A percentile compares a stretch with the other conserved stretches of the same genome.
These are phyloP conservation scores for Conus ventricosus DNA, from an alignment of 1,140 invertebrate genomes.

Conservation along the genomic window DNA sequence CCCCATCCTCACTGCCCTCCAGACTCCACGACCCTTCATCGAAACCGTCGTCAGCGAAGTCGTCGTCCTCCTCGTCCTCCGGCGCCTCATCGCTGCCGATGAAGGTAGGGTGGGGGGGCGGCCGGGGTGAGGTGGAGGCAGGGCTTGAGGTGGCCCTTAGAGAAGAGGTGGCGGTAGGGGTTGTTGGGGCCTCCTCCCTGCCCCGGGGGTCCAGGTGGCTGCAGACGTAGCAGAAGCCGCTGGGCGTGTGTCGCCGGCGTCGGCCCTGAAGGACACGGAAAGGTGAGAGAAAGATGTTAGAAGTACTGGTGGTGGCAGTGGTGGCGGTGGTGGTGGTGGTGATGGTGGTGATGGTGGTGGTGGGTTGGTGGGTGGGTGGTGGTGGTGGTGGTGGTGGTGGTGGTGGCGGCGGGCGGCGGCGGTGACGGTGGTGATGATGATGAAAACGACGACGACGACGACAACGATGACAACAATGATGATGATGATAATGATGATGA, in stretches of 20 bases:
- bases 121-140: not conserved
- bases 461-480: too few relatives aligned
- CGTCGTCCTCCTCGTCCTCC: not conserved
- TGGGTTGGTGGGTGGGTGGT: too few relatives aligned
- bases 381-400: not conserved
- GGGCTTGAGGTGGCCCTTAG: not conserved
- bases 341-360: too few relatives aligned
- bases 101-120: conserved; percentile 4
- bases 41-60: not conserved
- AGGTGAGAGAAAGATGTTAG: not conserved
- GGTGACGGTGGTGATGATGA: not conserved
- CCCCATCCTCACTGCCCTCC: not conserved
- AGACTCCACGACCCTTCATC: not conserved
- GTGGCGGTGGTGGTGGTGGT: not conserved
- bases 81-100: not conserved
- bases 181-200: not conserved
- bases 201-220: not conserved
- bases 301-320: too few relatives aligned
- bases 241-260: not conserved
- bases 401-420: not conserved
- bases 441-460: not conserved
- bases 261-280: conserved; percentile 1
- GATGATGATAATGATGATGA: not conserved
- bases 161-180: conserved; percentile 20
- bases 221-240: not conserved